Evolutionary conservation across 2,888 invertebrate genomes (phyloP).

Genomic region (Drosophila meridionalis): DNA sequence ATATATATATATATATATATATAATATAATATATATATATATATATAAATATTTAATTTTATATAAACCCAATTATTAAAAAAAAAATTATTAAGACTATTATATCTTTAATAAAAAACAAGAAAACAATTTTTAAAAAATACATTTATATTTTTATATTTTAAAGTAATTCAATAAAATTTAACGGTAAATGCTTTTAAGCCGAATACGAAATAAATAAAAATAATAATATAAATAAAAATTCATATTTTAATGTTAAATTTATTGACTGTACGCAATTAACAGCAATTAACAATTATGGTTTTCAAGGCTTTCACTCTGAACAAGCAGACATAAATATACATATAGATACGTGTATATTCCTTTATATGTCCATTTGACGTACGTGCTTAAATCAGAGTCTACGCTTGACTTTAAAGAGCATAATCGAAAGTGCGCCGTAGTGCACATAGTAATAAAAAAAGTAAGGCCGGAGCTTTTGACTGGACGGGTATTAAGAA

Average conservation of each 20-base stretch:
- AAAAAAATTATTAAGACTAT: no score
- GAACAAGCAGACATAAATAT: background rate
- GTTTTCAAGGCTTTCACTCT: background rate
- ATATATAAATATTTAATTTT: no score
- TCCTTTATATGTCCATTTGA: background rate
- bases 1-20: no score
- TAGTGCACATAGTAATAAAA: conserved; percentile 21
- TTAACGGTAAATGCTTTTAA: no score
- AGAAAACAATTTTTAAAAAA: no score
- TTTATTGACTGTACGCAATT: background rate
- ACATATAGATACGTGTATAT: background rate
- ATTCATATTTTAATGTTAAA: background rate
- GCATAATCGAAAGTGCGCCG: conserved; percentile 23
- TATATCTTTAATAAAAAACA: no score
- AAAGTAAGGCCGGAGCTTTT: conserved; percentile 2
- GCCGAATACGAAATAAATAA: no score
- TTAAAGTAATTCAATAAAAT: no score
- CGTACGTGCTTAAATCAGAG: conserved; percentile 8
- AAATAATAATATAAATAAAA: no score
- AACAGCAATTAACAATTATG: background rate
- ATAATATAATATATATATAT: no score
- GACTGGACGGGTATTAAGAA: conserved; percentile 30
- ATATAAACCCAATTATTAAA: no score
- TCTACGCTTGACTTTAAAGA: conserved; percentile 30
- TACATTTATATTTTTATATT: no score